Evolutionary conservation across 2,797 vertebrate species (phyloP), one percentile per base, ranked within the genome.

Genomic region (Limosa lapponica): DNA sequence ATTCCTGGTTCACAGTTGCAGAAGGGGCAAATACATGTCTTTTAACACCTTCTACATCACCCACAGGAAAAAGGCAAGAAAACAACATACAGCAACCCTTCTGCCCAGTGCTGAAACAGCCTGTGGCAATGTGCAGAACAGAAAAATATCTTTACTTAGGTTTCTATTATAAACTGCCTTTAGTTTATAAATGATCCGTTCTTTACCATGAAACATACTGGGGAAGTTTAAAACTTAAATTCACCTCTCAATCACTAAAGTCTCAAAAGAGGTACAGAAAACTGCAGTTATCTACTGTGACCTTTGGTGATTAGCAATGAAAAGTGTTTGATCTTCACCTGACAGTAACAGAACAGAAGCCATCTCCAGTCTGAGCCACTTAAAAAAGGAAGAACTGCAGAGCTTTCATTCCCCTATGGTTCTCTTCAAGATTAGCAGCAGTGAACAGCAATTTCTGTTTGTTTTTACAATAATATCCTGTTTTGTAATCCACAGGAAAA

Each of bases 401-500:
- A 78, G 28, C 49, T 91, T 95, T 91, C 64, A n/a, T 82, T 96
- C 74, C 83, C 61, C 41, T 44, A 36, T n/a, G 77, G 80, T 87
- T 93, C 62, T 84, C 43, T 72, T 92, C 83, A 82, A 90, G 73
- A 95, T 82, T 80, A 92, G 57, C 61, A 95, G 86, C 83, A 81
- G 54, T 34, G 69, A 95, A 59, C 57, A 89, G 92, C 78, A 74
- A 85, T 86, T 93, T 94, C 84, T 96, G 58, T 88, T 96, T 96
- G 94, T 88, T 97, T 94, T 95, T 89, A 92, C 74, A 96, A 90
- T 94, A 90, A 96, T 94, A 96, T 97, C 96, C 96, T 97, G 96
- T 91, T 95, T 96, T 95, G 90, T 94, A 97, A 96, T 95, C 90
- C 90, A 86, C 96, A 96, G 96, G 96, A 97, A 96, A 96, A 96